phyloP scores from a whole-genome alignment of 37 sponge, comb jelly and placozoan genomes.

The Bolinopsis microptera region DNA sequence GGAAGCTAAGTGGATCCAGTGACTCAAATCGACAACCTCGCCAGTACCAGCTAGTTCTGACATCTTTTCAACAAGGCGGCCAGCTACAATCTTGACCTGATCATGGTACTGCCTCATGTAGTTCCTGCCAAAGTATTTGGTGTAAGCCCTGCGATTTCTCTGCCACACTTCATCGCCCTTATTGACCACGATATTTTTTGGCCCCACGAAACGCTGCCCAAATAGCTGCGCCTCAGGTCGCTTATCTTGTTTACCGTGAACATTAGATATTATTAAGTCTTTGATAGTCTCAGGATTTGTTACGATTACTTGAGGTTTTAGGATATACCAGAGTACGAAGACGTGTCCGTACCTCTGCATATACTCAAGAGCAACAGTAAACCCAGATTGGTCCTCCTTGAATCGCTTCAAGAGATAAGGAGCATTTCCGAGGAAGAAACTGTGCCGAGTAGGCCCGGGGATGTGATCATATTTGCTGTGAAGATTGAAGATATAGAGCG shows the following conservation, averaged over 20 bases:
- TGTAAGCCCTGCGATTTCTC: not conserved
- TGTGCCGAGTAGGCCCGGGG: not conserved
- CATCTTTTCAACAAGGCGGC: not conserved
- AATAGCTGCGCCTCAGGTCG: conserved; percentile 15
- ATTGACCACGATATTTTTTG: not conserved
- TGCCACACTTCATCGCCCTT: conserved; percentile 14
- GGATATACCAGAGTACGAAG: not conserved
- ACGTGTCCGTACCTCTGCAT: not conserved
- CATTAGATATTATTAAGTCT: not conserved
- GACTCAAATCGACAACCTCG: not conserved
- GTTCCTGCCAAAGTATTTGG: not conserved
- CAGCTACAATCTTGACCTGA: not conserved
- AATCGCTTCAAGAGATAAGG: not conserved
- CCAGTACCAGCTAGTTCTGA: not conserved
- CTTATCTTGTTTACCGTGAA: not conserved
- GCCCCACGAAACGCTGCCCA: not conserved
- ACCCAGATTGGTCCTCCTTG: not conserved
- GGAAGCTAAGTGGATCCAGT: not conserved
- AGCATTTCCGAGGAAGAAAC: conserved; percentile 32
- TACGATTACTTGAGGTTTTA: not conserved
- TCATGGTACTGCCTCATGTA: not conserved
- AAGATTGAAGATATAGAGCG: not conserved
- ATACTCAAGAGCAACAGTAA: not conserved
- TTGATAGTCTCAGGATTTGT: not conserved
- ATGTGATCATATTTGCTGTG: not conserved